Base-by-base conservation (phyloP, 2,888 invertebrate genomes). In the Iselma pallidipennis region DNA sequence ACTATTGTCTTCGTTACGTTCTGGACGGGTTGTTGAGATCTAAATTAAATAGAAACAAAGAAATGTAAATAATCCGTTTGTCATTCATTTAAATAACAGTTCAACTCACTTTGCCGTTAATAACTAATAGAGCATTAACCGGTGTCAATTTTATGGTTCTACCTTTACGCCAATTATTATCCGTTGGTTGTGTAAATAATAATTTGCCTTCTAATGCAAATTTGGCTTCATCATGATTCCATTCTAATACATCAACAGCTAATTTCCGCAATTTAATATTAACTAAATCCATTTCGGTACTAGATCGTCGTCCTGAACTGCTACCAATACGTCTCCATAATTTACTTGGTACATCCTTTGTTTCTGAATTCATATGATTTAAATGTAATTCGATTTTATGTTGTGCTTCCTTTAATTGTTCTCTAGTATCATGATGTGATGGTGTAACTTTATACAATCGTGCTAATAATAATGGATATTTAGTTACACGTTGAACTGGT, bases 401-500 rank as follows among this genome's bases (percentile, higher is more conserved):
- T 80, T 95, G 95, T 2, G 97, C 93, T 74, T 92, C 90, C 73
- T 91, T 89, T 48, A 97, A 87, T 74, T 91, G 88, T 70, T 94
- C 93, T 64, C 93, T 88, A 63, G 91, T 91, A 61, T 94, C 92
- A 73, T 89, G 87, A 74, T 94, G 92, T 31, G 86, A 82, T 1
- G 96, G 94, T 12, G 96, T 96, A 48, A 95, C 94, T 83, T 96
- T 96, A 78, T 92, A 89, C 70, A 98, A 85, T 61, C 97, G 89
- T 49, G 94, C 94, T 76, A 98, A 84, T 69, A 98, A 86, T 73
- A 98, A 85, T 49, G 97, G 97, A 85, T 97, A 97, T 84, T 96
- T 96, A 74, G 97, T 97, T 74, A 97, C 96, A 81, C 97, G 87
- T 85, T 97, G 97, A 66, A 98, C 96, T 68, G 97, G 97, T 74